Base-by-base conservation (phyloP, 53 echinoderm and acorn worm species). In the Patiria pectinifera region DNA sequence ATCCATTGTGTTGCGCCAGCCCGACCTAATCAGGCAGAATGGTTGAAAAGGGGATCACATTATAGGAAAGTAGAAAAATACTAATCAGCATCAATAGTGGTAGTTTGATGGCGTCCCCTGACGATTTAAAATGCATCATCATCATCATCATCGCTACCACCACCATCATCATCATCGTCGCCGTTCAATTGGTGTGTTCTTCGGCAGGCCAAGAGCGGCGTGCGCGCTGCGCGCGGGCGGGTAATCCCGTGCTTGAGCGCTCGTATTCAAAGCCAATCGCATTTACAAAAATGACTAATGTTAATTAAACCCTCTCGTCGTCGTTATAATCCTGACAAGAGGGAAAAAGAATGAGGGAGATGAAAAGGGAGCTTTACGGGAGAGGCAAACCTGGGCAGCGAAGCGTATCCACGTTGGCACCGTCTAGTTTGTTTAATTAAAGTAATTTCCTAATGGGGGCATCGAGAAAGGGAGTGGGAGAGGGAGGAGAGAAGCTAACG, bases 401-500 rank as follows among this genome's bases (percentile, higher is more conserved):
- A 79, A 79, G 59, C 58, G 49, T 82, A 53, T 19, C 82, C 49
- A 48, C 48, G 53, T 21, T 44, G 82, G 82, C 49, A 82, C 18
- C 82, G 58, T 49, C 75, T 21, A 58, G 86, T 75, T 86, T 86
- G 86, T 75, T 86, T 75, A 86, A 87, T 77, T 87, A 77, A 77
- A 24, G 77, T 87, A 87, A 87, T 76, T 87, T 76, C 45, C 78
- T 87, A 78, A 87, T 87, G 87, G 87, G 58, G 25, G 46, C 76
- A 24, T 24, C 21, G 18, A 77, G 18, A 21, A 74, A 77, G 35
- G 12, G 11, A 15, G 35, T 35, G 35, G 35, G 35, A 1, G 35
- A 35, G 35, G 35, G 35, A 35, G 35, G 43, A 53, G 45, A 48
- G 82, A 58, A 8, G 26, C 79, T 43, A 13, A 45, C 3, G 59